Evolutionary conservation across 2,797 vertebrate species (phyloP), one percentile per base, ranked within the genome.

Genomic region (Spea hammondii): DNA sequence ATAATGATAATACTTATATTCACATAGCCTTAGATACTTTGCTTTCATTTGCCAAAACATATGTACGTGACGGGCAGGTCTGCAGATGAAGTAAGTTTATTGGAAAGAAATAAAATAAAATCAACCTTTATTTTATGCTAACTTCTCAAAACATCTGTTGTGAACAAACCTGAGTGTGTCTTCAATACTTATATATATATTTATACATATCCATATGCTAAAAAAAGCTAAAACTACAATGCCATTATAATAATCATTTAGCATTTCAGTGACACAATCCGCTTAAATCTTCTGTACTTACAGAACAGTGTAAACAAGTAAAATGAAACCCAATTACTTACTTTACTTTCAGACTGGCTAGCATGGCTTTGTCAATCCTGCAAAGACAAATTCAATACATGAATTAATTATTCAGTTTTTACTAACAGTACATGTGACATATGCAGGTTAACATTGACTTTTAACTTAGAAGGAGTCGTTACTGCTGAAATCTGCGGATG

Each of bases 341-440:
- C 97, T 96, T 94, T 86, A 94, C 90, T 91, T 92, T 97, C 87
- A 97, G 91, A 72, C 94, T 91, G 72, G 94, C 89, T 70, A 96
- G 87, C 88, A 94, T 95, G 4, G 94, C 92, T 91, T 98, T 98
- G 92, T 99, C 97, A 32, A 97, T 95, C 97, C 97, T 99, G 90
- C 66, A 88, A 83, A 88, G 83, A 88, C 79, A 88, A 85, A 82
- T 74, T 77, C 80, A 64, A 78, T 82, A 72, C 46, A 57, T 8
- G 13, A 77, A 73, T 82, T 72, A 68, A 77, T 81, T 77, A 81
- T 77, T 73, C 46, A 72, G 73, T 8, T 68, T 81, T 67, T 48
- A 77, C 70, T 67, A 54, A 77, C 55, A 54, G 32, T 68, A 72
- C 64, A 67, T 55, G 70, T 71, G 49, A 48, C 51, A 51, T 54